Conservation (phyloP, 2,113 vertebrate genomes). For the Uria aalge region DNA sequence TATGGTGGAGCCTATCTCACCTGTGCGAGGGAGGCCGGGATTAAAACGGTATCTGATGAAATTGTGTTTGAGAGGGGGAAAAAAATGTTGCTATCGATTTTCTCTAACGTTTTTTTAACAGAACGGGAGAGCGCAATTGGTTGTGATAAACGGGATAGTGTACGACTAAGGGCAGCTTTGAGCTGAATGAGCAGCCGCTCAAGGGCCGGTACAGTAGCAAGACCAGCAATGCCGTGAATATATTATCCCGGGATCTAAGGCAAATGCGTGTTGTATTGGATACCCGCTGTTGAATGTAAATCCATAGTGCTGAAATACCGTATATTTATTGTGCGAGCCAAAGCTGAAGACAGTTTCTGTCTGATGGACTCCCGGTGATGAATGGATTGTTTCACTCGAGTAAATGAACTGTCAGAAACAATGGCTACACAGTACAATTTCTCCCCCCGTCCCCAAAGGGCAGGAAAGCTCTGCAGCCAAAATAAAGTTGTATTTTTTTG, state of each 20-base stretch:
- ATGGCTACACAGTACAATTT: conserved; percentile 37
- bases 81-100: background rate
- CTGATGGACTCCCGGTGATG: conserved; percentile 45
- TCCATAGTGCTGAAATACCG: conserved; percentile 56
- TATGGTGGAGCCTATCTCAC: background rate
- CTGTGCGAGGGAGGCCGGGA: background rate
- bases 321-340: conserved; percentile 54
- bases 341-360: conserved; percentile 57
- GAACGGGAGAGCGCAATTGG: background rate
- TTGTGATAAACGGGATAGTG: background rate
- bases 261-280: conserved; percentile 22
- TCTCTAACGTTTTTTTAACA: background rate
- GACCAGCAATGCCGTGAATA: background rate
- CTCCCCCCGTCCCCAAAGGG: conserved; percentile 29
- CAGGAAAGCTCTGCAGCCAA: conserved; percentile 13
- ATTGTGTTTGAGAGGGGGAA: background rate
- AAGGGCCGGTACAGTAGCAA: background rate
- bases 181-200: background rate
- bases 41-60: background rate
- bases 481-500: conserved; percentile 15
- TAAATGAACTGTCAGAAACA: conserved; percentile 70
- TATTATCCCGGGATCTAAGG: conserved; percentile 8
- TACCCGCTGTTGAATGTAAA: conserved; percentile 55
- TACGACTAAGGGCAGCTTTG: background rate
- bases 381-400: conserved; percentile 66